Evolutionary conservation across 1,140 invertebrate species (phyloP), one percentile per base, ranked within the genome.

Genomic region (Meloidogyne exigua): DNA sequence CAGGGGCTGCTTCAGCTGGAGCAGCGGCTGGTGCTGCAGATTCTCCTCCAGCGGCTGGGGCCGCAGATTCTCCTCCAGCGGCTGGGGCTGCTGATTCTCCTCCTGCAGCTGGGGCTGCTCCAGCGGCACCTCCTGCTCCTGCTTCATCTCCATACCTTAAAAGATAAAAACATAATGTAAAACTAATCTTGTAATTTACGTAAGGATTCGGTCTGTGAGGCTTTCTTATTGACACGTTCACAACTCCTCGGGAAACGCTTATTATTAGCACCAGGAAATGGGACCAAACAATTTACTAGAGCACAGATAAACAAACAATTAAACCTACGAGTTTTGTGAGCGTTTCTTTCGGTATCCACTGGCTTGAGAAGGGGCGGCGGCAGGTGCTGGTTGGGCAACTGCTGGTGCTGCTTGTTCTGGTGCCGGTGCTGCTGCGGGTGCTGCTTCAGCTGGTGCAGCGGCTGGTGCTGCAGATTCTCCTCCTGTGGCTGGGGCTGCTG

Each of bases 321-420:
- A n/a, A 49, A 42, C 69, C 63, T 13, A 71, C 69, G 26, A 28
- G 36, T 72, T 72, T 21, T 72, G 71, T 21, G 39, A 49, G 42
- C 71, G 71, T 36, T 72, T 72, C 10, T 57, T 42, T 12, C 71
- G 36, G 71, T 72, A 72, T 5, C 71, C 71, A 18, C 57, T 64
- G 7, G 71, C 71, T n/a, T 70, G 68, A 2, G 68, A 44, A 0
- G 71, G 42, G 2, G 62, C 42, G 9, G 71, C 42, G 0, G 71
- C 71, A 7, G 71, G 42, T 13, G 71, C 71, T 2, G 71, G 71
- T 0, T 57, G 57, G 18, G 62, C 57, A n/a, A 64, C 71, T 11
- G 57, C 71, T 67, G 65, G 65, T n/a, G 71, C 71, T 25, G 71
- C 57, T 49, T 49, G 42, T 64, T 72, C 42, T 5, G 71, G 71